Evolutionary conservation across 92 coral and sea anemone genomes (phyloP), one percentile per base, ranked within the genome.

Genomic region (Bergia puertoricense): DNA sequence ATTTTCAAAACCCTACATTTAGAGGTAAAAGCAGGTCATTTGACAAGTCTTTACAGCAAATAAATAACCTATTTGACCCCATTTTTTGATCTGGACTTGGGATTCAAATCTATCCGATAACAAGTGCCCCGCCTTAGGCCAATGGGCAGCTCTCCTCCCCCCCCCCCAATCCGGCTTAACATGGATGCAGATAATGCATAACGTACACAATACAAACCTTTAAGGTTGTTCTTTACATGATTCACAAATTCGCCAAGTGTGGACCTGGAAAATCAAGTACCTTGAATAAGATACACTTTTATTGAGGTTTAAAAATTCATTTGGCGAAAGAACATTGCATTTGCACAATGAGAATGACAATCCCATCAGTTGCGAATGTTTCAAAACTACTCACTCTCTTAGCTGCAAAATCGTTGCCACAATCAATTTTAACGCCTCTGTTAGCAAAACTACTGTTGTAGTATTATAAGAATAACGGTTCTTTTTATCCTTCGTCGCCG

Each of bases 361-460:
- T 40, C 79, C 79, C 1, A 62, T 30, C 77, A 84, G 38, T 39
- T 44, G 30, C 50, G 69, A 38, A 79, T 11, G 22, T 39, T 22
- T 20, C 6, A 14, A 43, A 18, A 6, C 9, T 68, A 92, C 99
- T 91, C 90, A 97, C 99, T 91, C 95, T 86, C 93, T 92, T 38
- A 97, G 93, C 83, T 97, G 98, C 37, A 97, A 90, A 62, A 89
- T 75, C 5, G 94, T 87, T 3, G 96, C 92, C 4, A 93, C 94
- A 15, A 97, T n/a, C 43, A 97, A 90, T 93, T 97, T 97, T 71
- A 96, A 79, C 8, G 89, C 86, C 80, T 97, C 99, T 13, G 98
- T 91, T 59, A 97, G 83, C 83, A 97, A 88, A 39, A 97, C 99
- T 59, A 96, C 98, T 0, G 99, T 97, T 15, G 98, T 96, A 10